Conservation (phyloP, 2,888 invertebrate genomes). For the Alloplasta piceator region DNA sequence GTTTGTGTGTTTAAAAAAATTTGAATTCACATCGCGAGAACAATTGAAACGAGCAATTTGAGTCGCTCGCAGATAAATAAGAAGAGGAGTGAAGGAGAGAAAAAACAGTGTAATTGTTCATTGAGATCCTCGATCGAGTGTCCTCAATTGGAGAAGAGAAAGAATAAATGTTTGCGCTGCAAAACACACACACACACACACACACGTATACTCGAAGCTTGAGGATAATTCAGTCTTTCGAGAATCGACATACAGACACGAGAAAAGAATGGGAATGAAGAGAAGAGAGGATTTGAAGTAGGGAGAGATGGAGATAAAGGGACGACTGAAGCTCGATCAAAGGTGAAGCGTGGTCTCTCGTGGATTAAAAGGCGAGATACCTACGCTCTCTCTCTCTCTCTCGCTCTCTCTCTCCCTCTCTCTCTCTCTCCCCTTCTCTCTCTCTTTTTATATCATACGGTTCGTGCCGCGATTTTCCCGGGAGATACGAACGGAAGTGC, state of each 20-base stretch:
- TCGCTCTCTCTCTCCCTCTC: not conserved
- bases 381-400: not conserved
- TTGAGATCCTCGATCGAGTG: conserved; percentile 2
- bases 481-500: conserved; percentile 18
- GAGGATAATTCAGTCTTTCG: not conserved
- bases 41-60: conserved; percentile 63
- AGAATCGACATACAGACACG: not conserved
- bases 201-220: not conserved
- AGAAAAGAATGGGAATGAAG: not conserved
- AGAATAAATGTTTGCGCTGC: not conserved
- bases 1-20: conserved; percentile 55
- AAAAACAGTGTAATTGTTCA: not conserved
- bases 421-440: too few species aligned
- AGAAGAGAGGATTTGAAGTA: not conserved
- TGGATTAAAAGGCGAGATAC: conserved; percentile 1
- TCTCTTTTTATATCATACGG: not conserved
- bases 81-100: not conserved
- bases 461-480: conserved; percentile 22
- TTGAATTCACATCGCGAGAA: conserved; percentile 60
- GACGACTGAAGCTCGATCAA: not conserved
- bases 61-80: conserved; percentile 18
- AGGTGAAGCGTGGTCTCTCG: conserved; percentile 7
- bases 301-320: not conserved
- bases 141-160: not conserved
- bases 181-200: not conserved